phyloP scores from a whole-genome alignment of 2,113 vertebrate species.

The Corythoichthys intestinalis region DNA sequence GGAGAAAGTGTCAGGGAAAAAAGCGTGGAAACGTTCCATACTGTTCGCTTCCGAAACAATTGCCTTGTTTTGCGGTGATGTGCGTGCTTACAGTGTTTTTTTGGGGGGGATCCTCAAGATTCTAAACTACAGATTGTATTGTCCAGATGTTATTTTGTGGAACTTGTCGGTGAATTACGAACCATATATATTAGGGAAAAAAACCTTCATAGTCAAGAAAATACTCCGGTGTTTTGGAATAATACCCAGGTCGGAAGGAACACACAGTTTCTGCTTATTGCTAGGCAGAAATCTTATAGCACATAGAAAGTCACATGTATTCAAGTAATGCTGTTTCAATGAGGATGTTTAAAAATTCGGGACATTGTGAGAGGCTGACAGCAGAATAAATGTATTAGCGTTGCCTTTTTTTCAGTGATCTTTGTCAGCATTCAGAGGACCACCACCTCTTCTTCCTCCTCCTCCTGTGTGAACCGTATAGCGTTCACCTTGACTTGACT shows the following conservation, averaged over 20 bases:
- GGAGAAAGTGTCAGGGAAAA: conserved; percentile 26
- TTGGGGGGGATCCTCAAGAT: background rate
- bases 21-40: background rate
- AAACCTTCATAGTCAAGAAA: too few relatives aligned
- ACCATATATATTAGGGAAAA: too few relatives aligned
- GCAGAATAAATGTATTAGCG: background rate
- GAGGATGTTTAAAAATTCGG: background rate
- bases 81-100: background rate
- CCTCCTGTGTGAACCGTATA: conserved; percentile 12
- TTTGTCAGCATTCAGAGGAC: conserved; percentile 16
- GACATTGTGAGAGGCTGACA: background rate
- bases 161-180: too few relatives aligned
- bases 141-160: too few relatives aligned
- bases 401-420: background rate
- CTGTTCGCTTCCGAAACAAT: background rate
- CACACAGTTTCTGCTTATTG: too few relatives aligned
- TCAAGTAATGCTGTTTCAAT: background rate
- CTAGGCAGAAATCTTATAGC: too few relatives aligned
- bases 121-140: too few relatives aligned
- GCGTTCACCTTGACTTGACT: conserved; percentile 38
- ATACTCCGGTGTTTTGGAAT: too few relatives aligned
- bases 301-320: background rate
- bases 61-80: background rate
- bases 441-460: background rate
- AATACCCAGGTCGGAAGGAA: too few relatives aligned